Percentiles rank a stretch among this genome's conserved stretches.
Conservation (phyloP, 2,888 invertebrate species). For the Orchesellides sinensis region DNA sequence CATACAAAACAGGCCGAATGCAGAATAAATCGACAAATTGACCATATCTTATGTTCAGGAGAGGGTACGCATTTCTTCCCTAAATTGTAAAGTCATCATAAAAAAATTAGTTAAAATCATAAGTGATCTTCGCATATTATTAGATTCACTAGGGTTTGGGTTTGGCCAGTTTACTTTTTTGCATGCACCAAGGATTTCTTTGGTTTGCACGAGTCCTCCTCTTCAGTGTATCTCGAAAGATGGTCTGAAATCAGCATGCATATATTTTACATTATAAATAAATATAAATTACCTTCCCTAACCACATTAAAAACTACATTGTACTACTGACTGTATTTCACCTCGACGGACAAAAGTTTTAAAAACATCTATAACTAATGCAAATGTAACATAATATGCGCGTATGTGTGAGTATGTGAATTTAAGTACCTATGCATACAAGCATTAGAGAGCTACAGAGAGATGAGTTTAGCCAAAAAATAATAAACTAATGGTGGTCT, state of each 20-base stretch:
- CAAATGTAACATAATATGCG: neutral
- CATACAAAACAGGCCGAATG: neutral
- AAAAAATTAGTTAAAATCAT: slow-evolving; percentile 1
- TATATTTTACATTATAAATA: too few relatives aligned
- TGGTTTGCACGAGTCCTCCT: slow-evolving; percentile 15
- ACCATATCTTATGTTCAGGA: neutral
- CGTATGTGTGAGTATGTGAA: neutral
- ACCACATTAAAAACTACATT: too few relatives aligned
- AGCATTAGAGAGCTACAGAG: neutral
- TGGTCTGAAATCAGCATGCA: too few relatives aligned
- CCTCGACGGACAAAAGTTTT: too few relatives aligned
- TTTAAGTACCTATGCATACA: slow-evolving; percentile 3
- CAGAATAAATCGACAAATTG: neutral
- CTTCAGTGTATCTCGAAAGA: neutral
- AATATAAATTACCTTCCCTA: too few relatives aligned
- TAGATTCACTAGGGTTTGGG: slow-evolving; percentile 29
- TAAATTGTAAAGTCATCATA: neutral
- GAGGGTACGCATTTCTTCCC: too few relatives aligned
- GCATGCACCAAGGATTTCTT: slow-evolving; percentile 37
- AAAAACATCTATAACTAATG: neutral
- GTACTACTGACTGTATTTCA: too few relatives aligned
- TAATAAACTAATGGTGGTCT: neutral
- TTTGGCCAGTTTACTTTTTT: slow-evolving; percentile 26
- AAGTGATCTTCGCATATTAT: slow-evolving; percentile 10
- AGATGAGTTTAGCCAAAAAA: slow-evolving; percentile 12